Conservation (phyloP, 2,113 vertebrate genomes). For the Neofelis nebulosa region DNA sequence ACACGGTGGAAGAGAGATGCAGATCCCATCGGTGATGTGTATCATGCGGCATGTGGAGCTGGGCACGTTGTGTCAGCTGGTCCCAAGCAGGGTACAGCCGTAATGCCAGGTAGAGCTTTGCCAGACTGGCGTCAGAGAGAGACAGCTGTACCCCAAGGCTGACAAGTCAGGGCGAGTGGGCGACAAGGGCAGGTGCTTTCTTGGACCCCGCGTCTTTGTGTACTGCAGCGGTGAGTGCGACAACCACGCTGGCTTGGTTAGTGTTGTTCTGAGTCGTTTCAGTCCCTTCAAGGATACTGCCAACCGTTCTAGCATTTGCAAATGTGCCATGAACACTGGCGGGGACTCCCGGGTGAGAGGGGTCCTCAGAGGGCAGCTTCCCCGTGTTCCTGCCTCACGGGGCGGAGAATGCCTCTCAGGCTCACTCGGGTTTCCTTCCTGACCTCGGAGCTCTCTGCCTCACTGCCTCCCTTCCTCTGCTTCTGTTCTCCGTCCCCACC, state of each 20-base stretch:
- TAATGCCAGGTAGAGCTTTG: background rate
- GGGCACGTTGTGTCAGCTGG: background rate
- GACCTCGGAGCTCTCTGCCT: background rate
- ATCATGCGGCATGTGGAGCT: background rate
- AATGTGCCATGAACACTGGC: fast-evolving
- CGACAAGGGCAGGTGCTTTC: fast-evolving
- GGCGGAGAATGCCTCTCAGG: background rate
- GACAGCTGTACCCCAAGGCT: fast-evolving
- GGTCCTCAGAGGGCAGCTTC: background rate
- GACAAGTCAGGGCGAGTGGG: background rate
- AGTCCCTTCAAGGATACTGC: background rate
- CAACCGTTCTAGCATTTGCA: background rate
- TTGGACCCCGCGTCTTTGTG: background rate
- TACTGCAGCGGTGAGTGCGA: no score
- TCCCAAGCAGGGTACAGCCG: background rate
- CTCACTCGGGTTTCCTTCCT: background rate
- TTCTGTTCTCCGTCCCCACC: background rate
- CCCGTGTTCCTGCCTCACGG: fast-evolving
- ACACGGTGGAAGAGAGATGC: no score
- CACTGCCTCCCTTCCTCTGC: background rate
- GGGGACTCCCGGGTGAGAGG: background rate
- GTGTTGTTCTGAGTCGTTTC: background rate
- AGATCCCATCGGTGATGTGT: background rate
- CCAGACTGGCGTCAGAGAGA: background rate
- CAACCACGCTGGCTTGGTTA: no score